Evolutionary conservation across 2,797 vertebrate genomes (phyloP).

Genomic region (Astyanax mexicanus): DNA sequence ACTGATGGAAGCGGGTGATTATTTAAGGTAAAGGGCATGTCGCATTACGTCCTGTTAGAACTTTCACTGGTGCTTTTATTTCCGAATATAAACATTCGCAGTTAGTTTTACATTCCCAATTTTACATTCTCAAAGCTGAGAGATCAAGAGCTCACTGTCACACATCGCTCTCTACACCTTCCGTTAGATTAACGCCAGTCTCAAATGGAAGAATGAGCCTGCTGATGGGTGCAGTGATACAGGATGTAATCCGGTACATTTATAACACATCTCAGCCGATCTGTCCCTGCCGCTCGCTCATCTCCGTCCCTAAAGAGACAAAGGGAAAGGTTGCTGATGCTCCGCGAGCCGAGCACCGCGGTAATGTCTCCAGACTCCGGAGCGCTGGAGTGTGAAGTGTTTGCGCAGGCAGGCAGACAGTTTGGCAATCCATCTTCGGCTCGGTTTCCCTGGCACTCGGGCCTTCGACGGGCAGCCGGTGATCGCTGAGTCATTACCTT

Average conservation of each 20-base stretch:
- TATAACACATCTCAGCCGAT: neutral
- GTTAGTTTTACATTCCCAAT: no score
- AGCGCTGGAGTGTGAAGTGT: neutral
- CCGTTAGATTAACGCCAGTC: neutral
- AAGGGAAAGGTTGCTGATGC: neutral
- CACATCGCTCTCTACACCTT: neutral
- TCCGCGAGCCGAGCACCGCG: neutral
- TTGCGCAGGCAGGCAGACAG: conserved; percentile 4
- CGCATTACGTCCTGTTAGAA: no score
- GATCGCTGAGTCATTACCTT: conserved; percentile 46
- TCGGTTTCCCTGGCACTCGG: conserved; percentile 4
- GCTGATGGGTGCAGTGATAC: neutral
- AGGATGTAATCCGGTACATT: neutral
- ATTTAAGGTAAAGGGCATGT: no score
- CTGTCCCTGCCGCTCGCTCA: neutral
- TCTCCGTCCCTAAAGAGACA: neutral
- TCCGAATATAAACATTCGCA: no score
- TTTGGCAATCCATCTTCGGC: neutral
- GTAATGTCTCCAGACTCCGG: neutral
- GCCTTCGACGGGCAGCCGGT: conserved; percentile 24
- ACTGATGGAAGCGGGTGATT: no score
- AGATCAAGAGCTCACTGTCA: neutral
- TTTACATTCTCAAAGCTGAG: neutral
- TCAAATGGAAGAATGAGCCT: neutral
- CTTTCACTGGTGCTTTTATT: no score